A percentile compares a stretch with the other conserved stretches of the same genome.
Evolutionary conservation across 1,140 invertebrate genomes (phyloP).

Genomic region (Thaumetopoea pityocampa): DNA sequence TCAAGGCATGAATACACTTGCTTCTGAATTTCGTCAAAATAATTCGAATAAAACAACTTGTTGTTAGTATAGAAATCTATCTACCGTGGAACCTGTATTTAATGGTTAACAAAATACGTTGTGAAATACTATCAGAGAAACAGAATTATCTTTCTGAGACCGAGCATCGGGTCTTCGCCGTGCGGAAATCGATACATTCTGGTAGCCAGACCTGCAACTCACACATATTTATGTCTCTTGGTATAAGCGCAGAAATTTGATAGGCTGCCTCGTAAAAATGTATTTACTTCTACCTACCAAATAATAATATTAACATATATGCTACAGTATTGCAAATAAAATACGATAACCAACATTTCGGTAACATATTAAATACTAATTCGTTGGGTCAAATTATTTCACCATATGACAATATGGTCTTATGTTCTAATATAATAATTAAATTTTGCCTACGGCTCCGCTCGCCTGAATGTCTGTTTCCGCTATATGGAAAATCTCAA

Average conservation of each 20-base stretch:
- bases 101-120: no score
- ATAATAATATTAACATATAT: conserved; percentile 14
- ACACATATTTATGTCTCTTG: conserved; percentile 15
- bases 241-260: conserved; percentile 27
- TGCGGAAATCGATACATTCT: conserved; percentile 35
- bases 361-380: conserved; percentile 6
- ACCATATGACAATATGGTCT: neutral
- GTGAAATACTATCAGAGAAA: no score
- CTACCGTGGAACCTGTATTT: no score
- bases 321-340: conserved; percentile 13
- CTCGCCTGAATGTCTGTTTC: no score
- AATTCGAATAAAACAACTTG: no score
- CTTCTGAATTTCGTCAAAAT: no score
- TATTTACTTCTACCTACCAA: conserved; percentile 14
- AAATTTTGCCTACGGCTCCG: no score
- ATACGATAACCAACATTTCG: conserved; percentile 12
- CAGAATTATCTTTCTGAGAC: no score
- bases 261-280: conserved; percentile 28
- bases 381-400: neutral
- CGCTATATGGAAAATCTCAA: no score
- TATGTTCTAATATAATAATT: no score
- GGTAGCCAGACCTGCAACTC: conserved; percentile 28
- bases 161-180: conserved; percentile 17
- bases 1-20: no score
- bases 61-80: no score